phyloP scores from a whole-genome alignment of 2,113 vertebrate genomes.

The Sigmodon hispidus region DNA sequence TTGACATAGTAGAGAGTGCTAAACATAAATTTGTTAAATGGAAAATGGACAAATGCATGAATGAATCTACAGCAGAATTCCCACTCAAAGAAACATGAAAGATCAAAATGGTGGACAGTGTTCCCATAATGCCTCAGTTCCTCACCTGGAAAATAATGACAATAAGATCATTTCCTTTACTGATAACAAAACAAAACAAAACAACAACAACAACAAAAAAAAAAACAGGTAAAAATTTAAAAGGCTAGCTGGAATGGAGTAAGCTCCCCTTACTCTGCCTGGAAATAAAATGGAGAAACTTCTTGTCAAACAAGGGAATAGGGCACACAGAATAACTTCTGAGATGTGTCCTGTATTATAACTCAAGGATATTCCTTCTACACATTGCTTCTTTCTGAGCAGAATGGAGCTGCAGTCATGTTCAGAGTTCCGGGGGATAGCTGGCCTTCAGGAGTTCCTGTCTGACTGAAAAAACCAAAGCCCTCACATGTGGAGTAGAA shows the following conservation, averaged over 20 bases:
- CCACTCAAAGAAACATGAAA: background rate
- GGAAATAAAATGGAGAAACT: background rate
- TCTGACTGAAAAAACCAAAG: background rate
- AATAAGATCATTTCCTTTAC: background rate
- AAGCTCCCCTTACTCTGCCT: background rate
- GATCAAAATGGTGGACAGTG: background rate
- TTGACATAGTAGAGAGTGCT: background rate
- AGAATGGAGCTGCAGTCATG: rapidly evolving
- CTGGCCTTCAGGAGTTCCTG: background rate
- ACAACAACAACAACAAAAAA: too few species aligned
- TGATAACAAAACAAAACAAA: too few species aligned
- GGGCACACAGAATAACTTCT: background rate
- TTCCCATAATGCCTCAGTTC: background rate
- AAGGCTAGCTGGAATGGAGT: background rate
- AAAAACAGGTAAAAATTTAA: background rate
- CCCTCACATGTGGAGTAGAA: too few species aligned
- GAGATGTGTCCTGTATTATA: rapidly evolving
- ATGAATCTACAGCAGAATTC: background rate
- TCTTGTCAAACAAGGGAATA: background rate
- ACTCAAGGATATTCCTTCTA: background rate
- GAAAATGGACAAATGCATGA: background rate
- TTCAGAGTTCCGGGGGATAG: background rate
- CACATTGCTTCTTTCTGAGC: background rate
- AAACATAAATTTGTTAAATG: background rate
- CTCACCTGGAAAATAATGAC: background rate